Conservation (phyloP, 64 coral and sea anemone genomes). For the Trachythela sp. region DNA sequence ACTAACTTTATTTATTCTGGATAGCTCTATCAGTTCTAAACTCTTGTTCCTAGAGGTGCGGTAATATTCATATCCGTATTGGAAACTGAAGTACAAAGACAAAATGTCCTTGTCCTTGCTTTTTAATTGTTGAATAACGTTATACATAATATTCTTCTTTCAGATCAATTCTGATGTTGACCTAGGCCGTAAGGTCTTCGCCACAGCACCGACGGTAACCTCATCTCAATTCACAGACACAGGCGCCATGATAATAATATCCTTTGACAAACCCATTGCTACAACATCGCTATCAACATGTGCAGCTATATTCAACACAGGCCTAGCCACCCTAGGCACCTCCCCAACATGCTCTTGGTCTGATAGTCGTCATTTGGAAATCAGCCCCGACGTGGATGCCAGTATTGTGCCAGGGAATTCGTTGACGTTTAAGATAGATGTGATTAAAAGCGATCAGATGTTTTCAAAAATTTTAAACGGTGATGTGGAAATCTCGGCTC, state of each 20-base stretch:
- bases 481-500: constrained; percentile 18
- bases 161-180: too few relatives aligned
- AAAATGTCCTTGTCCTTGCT: too few relatives aligned
- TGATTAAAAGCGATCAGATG: constrained; percentile 35
- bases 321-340: constrained; percentile 29
- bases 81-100: too few relatives aligned
- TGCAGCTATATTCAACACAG: constrained; percentile 23
- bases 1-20: too few relatives aligned
- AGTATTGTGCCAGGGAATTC: constrained; percentile 18
- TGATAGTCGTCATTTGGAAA: constrained; percentile 10
- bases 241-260: constrained; percentile 37
- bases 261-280: constrained; percentile 25
- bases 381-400: constrained; percentile 37
- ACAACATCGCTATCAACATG: constrained; percentile 24
- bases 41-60: too few relatives aligned
- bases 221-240: constrained; percentile 40
- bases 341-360: constrained; percentile 20
- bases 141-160: too few relatives aligned
- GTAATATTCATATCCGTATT: too few relatives aligned
- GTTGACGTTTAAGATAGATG: constrained; percentile 31
- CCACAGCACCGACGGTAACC: constrained; percentile 28
- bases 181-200: neutral
- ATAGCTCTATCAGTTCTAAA: too few relatives aligned
- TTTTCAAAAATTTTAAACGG: constrained; percentile 25
- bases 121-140: too few relatives aligned